Evolutionary conservation across 2,113 vertebrate genomes (phyloP), one percentile per base, ranked within the genome.

Genomic region (Sylvilagus bachmani): DNA sequence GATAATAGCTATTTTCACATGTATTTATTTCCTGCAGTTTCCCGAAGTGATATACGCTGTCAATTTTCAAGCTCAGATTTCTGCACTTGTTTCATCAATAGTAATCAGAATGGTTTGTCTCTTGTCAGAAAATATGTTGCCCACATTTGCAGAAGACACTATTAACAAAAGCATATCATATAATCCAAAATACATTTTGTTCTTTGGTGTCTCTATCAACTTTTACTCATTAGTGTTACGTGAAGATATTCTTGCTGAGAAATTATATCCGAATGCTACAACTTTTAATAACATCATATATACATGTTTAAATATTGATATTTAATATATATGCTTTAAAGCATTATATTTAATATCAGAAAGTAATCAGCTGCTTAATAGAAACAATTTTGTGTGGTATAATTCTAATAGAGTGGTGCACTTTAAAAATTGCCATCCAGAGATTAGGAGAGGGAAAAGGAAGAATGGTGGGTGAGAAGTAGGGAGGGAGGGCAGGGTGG

Each of bases 381-480:
- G 8, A 86, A 93, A 62, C 38, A 83, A 75, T 82, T 77, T 71
- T 86, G 16, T 12, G 19, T 73, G 10, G 4, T 75, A 2, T 66
- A 87, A 92, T 77, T 95, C 29, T 83, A 90, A 85, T 90, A 70
- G 44, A 97, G 82, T 96, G 12, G 31, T 81, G 22, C 44, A 86
- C 33, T 44, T 44, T 44, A 44, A 44, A 44, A 44, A 44, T 44
- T 44, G 44, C 44, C 44, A 44, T 44, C 44, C 44, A 44, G 44
- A 44, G 44, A 44, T 44, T 44, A 44, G 44, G 44, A 44, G 44
- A 44, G 44, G 44, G 44, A 44, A 44, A 44, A 44, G 44, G 44
- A 44, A 44, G 44, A 44, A 44, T 44, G 44, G 44, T 44, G 44
- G 44, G 44, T 44, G 44, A 44, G 44, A 44, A 44, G 44, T 44